Base-by-base conservation (phyloP, 2,113 vertebrate species). In the Platichthys stellatus region DNA sequence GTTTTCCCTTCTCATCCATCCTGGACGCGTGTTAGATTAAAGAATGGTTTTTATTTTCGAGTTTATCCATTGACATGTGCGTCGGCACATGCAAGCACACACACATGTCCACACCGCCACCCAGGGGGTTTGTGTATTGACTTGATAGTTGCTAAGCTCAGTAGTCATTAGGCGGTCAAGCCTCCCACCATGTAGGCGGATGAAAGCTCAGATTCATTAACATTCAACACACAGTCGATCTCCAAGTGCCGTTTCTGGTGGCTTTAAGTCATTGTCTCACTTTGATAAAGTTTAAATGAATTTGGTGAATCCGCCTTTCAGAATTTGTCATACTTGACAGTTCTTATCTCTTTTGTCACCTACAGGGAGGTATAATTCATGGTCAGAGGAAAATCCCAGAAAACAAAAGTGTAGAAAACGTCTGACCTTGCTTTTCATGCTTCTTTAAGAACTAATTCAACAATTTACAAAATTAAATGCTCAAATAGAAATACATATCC, bases 81-180 rank as follows among this genome's bases (percentile, higher is more conserved):
- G 72, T 51, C 40, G 1, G 7, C 26, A 49, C 49, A 62, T 60
- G 8, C 4, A 28, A 18, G 18, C 51, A 53, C 51, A n/a, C 51
- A 53, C 18, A 71, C 11, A 72, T 38, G 20, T 61, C 60, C 61
- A 54, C 28, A 76, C 54, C 1, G 6, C 31, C 59, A 69, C 15
- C 47, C 61, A 2, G 11, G 51, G 38, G 47, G 51, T 63, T 69
- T 82, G 59, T 74, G 51, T 56, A 74, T 24, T 84, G 58, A 83
- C 45, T 24, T 77, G 61, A 80, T 67, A 74, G 69, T 76, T 80
- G 40, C 60, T 70, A 77, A 79, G 51, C 67, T 23, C 66, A 63
- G 38, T 78, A 63, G 51, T 77, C 80, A 75, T 84, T 88, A 85
- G 38, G 45, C 3, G 21, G 69, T 69, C 75, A 81, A 78, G 82